Base-by-base conservation (phyloP, 2,888 invertebrate genomes). In the Sarcophaga rosellei region DNA sequence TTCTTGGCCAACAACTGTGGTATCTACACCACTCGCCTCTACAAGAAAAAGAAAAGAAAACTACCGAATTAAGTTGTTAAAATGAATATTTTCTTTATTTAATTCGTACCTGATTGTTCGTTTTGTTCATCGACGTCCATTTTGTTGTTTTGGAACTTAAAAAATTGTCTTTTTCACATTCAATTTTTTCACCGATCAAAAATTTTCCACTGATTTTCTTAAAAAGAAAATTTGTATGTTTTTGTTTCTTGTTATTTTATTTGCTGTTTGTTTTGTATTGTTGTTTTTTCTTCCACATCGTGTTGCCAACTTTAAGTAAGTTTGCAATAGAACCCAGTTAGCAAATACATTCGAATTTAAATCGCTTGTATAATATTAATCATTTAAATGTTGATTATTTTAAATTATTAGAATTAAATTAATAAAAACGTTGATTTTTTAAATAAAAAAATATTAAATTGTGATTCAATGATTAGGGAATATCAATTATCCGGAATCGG, bases 91-190 rank as follows among this genome's bases (percentile, higher is more conserved):
- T 20, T 17, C 15, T 59, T 12, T 44, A 61, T 25, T 76, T 59
- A 35, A 17, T 53, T 53, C 10, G n/a, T 63, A 75, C 86, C 77
- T 20, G 53, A 21, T 53, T 74, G 82, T n/a, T 75, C 87, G 59
- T 65, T 57, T 70, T 69, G 77, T 81, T 87, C 88, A 57, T 87
- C 87, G n/a, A 87, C 80, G 63, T 88, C 88, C 88, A 88, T 87
- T 53, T 53, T 53, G n/a, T 53, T 79, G 8, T 15, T 66, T 65
- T 45, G 10, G 6, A 35, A 44, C 11, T 35, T 59, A 68, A 69
- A 17, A 35, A 63, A 0, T 17, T 17, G 20, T 23, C 20, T 62
- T 53, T 72, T 68, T 76, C 21, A 66, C 63, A 81, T 76, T 72
- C 1, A 81, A 85, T 68, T 73, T 53, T 76, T 76, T 73, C 66